Evolutionary conservation across 2,888 invertebrate species (phyloP), one percentile per base, ranked within the genome.

Genomic region (Harpalus rubripes): DNA sequence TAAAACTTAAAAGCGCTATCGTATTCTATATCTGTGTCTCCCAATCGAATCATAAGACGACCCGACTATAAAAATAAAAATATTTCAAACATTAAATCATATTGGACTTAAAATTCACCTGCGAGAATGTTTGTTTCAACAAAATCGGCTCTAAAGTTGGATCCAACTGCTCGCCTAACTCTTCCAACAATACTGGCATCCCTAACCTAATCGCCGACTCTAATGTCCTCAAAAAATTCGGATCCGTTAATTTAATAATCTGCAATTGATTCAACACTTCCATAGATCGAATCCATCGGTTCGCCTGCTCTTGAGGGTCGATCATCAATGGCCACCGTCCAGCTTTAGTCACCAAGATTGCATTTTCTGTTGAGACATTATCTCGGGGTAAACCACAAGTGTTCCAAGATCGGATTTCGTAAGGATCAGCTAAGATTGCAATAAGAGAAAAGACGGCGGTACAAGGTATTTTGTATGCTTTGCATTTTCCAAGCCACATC

Each of bases 241-340:
- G 86, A 89, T 98, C 98, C 0, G 95, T 95, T 87, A 97, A 92
- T 91, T 98, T 98, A 32, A 96, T 94, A 26, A 97, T 94, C 88
- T 94, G 93, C 26, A 98, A 91, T 76, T 95, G 94, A 88, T 96
- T 95, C 0, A 93, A 92, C 18, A 93, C 93, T 90, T 98, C 98
- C 95, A 97, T 96, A 89, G 96, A 96, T 85, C 96, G 95, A 82
- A 98, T 95, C 98, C 98, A 98, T 85, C 96, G 94, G 91, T 97
- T 98, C 0, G 98, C 98, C 92, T 98, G 98, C 89, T 98, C 98
- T 90, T 98, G 98, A 0, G 98, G 98, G 91, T 98, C 98, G 86
- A 98, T 97, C 94, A 98, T 97, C 16, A 98, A 93, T 0, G 98
- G 97, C 97, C 97, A 97, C 12, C 96, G 93, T 7, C 96, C 94